These are phyloP conservation scores for Stenotaenia linearis DNA, from an alignment of 2,888 invertebrate genomes.

Conservation along the genomic window DNA sequence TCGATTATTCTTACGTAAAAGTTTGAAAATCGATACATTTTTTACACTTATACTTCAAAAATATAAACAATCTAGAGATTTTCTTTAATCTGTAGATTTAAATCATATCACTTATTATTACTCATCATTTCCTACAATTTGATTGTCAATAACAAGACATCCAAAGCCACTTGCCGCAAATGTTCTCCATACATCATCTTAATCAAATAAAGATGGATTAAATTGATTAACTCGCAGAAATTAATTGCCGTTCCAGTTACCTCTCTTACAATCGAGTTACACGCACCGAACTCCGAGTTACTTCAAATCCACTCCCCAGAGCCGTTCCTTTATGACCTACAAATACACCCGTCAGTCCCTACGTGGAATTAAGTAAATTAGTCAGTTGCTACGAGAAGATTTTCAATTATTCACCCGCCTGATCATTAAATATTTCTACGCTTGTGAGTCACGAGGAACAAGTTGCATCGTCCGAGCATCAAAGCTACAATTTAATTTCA, in stretches of 20 bases:
- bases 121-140: no score
- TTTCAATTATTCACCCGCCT: background rate
- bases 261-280: background rate
- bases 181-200: no score
- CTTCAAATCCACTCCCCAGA: background rate
- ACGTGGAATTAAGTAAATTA: background rate
- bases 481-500: background rate
- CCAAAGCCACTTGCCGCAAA: no score
- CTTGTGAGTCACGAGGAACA: background rate
- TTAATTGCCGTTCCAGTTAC: background rate
- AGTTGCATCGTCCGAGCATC: background rate
- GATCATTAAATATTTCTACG: conserved; percentile 1
- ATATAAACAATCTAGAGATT: background rate
- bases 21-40: no score
- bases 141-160: no score
- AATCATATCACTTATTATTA: no score
- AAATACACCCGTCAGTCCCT: background rate
- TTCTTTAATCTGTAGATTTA: no score
- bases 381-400: background rate
- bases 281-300: background rate
- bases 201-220: background rate
- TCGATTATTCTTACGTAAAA: no score
- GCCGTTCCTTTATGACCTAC: background rate
- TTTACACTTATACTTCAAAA: no score
- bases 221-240: background rate